Evolutionary conservation across 92 coral and sea anemone genomes (phyloP).

Genomic region (Bergia sp.): DNA sequence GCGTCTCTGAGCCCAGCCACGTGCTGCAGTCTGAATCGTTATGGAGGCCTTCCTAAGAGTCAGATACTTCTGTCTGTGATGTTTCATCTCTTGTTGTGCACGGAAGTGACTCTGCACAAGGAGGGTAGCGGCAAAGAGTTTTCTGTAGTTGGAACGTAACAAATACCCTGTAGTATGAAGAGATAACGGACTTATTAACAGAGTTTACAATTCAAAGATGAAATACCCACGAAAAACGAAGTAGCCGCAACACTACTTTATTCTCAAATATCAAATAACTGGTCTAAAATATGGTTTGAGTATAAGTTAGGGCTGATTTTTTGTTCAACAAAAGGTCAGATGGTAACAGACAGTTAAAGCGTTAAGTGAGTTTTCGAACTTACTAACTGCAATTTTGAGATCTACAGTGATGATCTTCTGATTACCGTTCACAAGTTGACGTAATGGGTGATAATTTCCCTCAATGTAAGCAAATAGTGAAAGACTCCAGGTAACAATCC

Average conservation of each 20-base stretch:
- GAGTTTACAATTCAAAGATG: too few relatives aligned
- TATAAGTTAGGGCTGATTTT: too few relatives aligned
- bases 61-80: constrained; percentile 46
- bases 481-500: not conserved
- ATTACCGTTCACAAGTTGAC: not conserved
- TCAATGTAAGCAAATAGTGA: not conserved
- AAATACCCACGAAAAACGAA: too few relatives aligned
- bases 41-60: constrained; percentile 64
- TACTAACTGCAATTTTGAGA: not conserved
- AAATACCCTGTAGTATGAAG: constrained; percentile 15
- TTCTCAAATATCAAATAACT: too few relatives aligned
- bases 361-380: too few relatives aligned
- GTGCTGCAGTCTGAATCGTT: constrained; percentile 62
- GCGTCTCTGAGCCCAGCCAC: too few relatives aligned
- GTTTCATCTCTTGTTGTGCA: constrained; percentile 66
- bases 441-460: not conserved
- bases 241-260: too few relatives aligned
- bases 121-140: constrained; percentile 59
- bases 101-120: constrained; percentile 74
- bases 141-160: constrained; percentile 49
- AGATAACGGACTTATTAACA: not conserved
- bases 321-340: too few relatives aligned
- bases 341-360: not conserved
- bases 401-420: not conserved
- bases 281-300: too few relatives aligned